phyloP scores from a whole-genome alignment of 2,113 vertebrate species.

The Nanger granti region DNA sequence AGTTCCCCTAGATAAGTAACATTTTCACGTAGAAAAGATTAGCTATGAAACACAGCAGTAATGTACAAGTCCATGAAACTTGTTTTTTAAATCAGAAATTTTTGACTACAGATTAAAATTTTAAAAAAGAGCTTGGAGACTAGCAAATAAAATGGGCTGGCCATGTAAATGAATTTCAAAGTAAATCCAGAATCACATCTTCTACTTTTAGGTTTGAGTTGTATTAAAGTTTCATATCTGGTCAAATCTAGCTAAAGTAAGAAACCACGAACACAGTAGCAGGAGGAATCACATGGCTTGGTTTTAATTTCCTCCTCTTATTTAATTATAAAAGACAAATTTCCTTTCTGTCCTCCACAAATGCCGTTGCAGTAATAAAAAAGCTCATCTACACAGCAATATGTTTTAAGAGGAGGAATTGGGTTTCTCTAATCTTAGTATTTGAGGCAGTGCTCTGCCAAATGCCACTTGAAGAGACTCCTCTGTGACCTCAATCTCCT shows the following conservation, averaged over 20 bases:
- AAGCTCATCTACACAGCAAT: conserved; percentile 54
- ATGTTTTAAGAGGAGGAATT: conserved; percentile 69
- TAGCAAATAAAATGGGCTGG: not conserved
- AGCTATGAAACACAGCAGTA: not conserved
- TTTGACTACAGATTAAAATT: not conserved
- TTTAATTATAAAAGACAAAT: conserved; percentile 69
- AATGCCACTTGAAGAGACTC: conserved; percentile 71
- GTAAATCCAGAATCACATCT: not conserved
- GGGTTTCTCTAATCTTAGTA: conserved; percentile 63
- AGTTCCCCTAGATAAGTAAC: not conserved
- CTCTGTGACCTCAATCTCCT: conserved; percentile 74
- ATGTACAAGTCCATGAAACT: not conserved
- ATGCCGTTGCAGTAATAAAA: conserved; percentile 57
- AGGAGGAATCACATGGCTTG: conserved; percentile 54
- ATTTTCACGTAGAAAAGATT: not conserved
- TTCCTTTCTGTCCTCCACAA: conserved; percentile 57
- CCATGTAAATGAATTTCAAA: conserved; percentile 18
- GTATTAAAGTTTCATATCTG: conserved; percentile 60
- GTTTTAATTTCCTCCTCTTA: conserved; percentile 33
- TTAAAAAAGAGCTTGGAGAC: not conserved
- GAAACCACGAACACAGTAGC: conserved; percentile 37
- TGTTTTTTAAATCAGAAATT: not conserved
- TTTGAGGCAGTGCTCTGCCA: conserved; percentile 61
- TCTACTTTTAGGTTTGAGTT: not conserved
- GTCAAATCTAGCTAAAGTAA: conserved; percentile 39